Evolutionary conservation across 2,113 vertebrate species (phyloP), one percentile per base, ranked within the genome.

Genomic region (Tauraco erythrolophus): DNA sequence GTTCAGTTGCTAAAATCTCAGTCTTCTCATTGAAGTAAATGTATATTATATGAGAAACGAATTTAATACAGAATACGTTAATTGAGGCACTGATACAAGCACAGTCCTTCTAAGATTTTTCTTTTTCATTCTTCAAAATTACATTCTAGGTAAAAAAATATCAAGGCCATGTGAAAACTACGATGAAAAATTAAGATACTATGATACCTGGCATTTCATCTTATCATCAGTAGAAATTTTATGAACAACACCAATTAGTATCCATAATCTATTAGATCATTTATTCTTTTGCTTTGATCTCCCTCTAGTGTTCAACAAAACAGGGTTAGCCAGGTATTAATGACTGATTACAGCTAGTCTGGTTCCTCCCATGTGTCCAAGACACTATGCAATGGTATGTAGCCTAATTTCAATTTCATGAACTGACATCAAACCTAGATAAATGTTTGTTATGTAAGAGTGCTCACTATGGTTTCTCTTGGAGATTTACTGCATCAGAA

Each of bases 241-340:
- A 70, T 46, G 14, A 82, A 30, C 11, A 54, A 13, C 19, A 48
- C 18, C 25, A 84, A 64, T 87, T 78, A 87, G 3, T 33, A 39
- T 13, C 19, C 28, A 14, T n/a, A 12, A 19, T 3, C 33, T 54
- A 41, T 80, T 61, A 50, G 18, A 11, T 65, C 6, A 78, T 71
- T 80, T 70, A 95, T 97, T 96, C 74, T 94, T 96, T 97, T 95
- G 94, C 91, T 96, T 95, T 93, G 69, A 96, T 96, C 95, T 93
- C 96, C 96, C 96, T 91, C 96, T 97, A 97, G 96, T 57, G 96
- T 96, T 94, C 89, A 82, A 37, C 25, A 70, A 81, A 78, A 68
- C 21, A 56, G 30, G 11, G 18, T 39, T 51, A 75, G 28, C 5
- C 11, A 48, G 19, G 2, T 78, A 58, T 53, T 74, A 84, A 31